These are phyloP conservation scores for Watersipora subatra DNA, from an alignment of 1,140 invertebrate genomes.

Conservation along the genomic window DNA sequence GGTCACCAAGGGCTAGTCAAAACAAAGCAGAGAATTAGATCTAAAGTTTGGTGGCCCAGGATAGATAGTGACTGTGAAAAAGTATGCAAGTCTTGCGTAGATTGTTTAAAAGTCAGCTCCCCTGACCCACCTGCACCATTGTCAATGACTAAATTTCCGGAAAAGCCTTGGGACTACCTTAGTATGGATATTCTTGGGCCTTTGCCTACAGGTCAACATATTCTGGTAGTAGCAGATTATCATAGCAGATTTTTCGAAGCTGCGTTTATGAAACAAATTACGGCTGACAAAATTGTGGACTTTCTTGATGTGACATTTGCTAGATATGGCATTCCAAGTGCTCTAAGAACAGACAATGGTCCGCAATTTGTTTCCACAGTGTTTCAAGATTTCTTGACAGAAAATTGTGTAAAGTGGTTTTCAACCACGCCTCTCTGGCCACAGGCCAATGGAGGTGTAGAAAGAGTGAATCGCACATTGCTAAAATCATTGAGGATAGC, in stretches of 20 bases:
- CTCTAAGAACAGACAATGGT: constrained; percentile 2
- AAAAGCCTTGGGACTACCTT: not conserved
- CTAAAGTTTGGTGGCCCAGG: constrained; percentile 29
- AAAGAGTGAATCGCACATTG: constrained; percentile 16
- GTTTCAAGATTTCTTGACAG: constrained; percentile 10
- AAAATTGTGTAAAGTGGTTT: constrained; percentile 11
- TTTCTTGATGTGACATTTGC: constrained; percentile 2
- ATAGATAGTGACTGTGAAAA: constrained; percentile 16
- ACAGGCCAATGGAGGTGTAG: constrained; percentile 16
- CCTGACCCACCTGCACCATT: constrained; percentile 4
- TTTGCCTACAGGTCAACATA: not conserved
- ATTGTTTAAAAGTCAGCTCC: constrained; percentile 6
- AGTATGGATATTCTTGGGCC: not conserved
- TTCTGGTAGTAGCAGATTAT: not conserved
- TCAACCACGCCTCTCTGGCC: constrained; percentile 12
- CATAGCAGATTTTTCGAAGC: not conserved
- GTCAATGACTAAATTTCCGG: not conserved
- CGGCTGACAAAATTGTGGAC: not conserved
- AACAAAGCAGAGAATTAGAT: constrained; percentile 21
- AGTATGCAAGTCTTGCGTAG: constrained; percentile 13
- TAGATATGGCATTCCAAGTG: constrained; percentile 4
- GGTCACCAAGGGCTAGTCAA: constrained; percentile 19
- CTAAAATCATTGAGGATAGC: constrained; percentile 17
- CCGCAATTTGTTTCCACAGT: not conserved
- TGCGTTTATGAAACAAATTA: not conserved